phyloP scores from a whole-genome alignment of 2,797 vertebrate species.

The Lycodopsis pacificus region DNA sequence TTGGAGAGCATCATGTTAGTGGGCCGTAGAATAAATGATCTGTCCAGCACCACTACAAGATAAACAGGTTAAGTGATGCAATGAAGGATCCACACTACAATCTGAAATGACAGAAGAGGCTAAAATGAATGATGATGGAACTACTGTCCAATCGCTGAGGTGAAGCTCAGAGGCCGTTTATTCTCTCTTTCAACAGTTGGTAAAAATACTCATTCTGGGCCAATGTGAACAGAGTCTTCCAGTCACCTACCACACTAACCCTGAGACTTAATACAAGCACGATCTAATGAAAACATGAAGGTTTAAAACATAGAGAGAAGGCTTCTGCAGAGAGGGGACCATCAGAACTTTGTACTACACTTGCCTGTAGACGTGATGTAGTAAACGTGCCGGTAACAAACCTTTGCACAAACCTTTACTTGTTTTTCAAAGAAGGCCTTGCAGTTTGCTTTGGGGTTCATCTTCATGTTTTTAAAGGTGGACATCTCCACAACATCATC shows the following conservation, averaged over 20 bases:
- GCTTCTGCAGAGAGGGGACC: not conserved
- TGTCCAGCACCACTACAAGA: not conserved
- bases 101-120: too few relatives aligned
- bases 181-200: not conserved
- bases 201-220: not conserved
- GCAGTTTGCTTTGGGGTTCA: not conserved
- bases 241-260: not conserved
- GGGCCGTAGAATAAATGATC: too few relatives aligned
- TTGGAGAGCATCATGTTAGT: too few relatives aligned
- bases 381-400: not conserved
- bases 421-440: not conserved
- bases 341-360: not conserved
- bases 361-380: not conserved
- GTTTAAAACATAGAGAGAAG: not conserved
- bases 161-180: not conserved
- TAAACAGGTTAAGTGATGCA: too few relatives aligned
- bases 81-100: too few relatives aligned
- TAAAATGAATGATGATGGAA: not conserved
- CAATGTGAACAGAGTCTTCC: not conserved
- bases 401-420: slow-evolving; percentile 1
- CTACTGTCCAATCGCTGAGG: not conserved
- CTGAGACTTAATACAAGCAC: not conserved
- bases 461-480: not conserved
- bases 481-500: not conserved
- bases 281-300: not conserved